phyloP scores from a whole-genome alignment of 2,888 invertebrate genomes.

The Amphipoea oculea region DNA sequence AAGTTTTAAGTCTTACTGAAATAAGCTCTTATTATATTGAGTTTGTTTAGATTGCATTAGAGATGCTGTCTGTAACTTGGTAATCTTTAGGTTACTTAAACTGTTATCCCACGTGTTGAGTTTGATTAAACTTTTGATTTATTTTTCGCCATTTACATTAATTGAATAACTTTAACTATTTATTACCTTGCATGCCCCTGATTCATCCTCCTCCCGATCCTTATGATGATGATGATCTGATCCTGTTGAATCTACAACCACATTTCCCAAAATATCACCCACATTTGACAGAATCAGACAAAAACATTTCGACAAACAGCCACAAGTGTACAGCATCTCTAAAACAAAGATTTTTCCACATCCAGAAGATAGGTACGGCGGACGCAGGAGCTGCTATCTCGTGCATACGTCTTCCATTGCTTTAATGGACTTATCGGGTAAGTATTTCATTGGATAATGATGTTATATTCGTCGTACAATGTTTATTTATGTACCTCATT shows the following conservation, averaged over 20 bases:
- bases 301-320: not conserved
- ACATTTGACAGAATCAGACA: not conserved
- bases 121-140: not conserved
- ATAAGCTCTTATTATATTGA: not conserved
- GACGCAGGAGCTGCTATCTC: slow-evolving; percentile 65
- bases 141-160: not conserved
- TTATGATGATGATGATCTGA: too few species aligned
- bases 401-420: slow-evolving; percentile 68
- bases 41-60: not conserved
- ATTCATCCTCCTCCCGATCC: too few species aligned
- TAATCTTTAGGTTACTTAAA: not conserved
- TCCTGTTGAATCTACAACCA: not conserved
- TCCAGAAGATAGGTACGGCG: slow-evolving; percentile 61
- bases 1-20: slow-evolving; percentile 8
- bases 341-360: slow-evolving; percentile 65
- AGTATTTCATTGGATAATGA: slow-evolving; percentile 69
- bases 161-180: not conserved
- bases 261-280: not conserved
- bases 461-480: slow-evolving; percentile 57
- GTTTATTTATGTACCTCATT: slow-evolving; percentile 59
- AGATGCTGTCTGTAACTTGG: not conserved
- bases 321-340: slow-evolving; percentile 64
- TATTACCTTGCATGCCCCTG: not conserved
- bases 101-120: not conserved
- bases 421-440: slow-evolving; percentile 75